These are phyloP conservation scores for Agrenia bidenticulata DNA, from an alignment of 2,888 invertebrate genomes.

Conservation along the genomic window DNA sequence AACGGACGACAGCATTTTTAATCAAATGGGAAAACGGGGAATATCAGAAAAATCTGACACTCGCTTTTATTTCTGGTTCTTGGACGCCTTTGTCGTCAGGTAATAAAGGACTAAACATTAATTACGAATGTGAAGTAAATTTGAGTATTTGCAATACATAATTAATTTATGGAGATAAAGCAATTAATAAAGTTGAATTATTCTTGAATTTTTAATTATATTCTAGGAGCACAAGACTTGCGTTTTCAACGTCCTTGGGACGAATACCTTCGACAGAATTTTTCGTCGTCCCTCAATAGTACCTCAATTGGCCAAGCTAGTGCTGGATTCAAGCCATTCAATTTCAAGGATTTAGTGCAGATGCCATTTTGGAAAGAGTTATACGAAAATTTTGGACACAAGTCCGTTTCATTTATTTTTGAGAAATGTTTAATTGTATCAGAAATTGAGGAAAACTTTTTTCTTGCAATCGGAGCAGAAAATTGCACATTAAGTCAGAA, in stretches of 20 bases:
- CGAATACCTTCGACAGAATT: conserved; percentile 3
- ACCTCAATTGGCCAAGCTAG: not conserved
- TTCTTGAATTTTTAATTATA: not conserved
- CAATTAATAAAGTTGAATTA: not conserved
- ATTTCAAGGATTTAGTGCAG: conserved; percentile 29
- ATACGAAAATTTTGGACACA: conserved; percentile 26
- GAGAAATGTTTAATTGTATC: conserved; percentile 32
- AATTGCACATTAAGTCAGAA: not conserved
- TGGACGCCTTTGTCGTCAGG: conserved; percentile 8
- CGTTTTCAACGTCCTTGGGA: conserved; percentile 18
- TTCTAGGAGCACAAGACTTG: not conserved
- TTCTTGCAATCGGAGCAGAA: conserved; percentile 10
- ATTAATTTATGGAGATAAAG: not conserved
- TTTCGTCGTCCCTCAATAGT: conserved; percentile 9
- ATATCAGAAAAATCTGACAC: not conserved
- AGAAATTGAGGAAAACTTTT: conserved; percentile 23
- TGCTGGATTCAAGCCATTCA: conserved; percentile 21
- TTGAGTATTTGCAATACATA: too few species aligned
- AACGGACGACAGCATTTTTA: not conserved
- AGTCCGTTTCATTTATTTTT: conserved; percentile 25
- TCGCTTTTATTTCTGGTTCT: conserved; percentile 3
- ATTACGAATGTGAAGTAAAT: too few species aligned
- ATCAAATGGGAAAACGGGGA: conserved; percentile 10
- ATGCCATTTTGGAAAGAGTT: conserved; percentile 34
- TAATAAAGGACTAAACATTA: too few species aligned